These are phyloP conservation scores for Hucho hucho DNA, from an alignment of 2,113 vertebrate species.

Conservation along the genomic window DNA sequence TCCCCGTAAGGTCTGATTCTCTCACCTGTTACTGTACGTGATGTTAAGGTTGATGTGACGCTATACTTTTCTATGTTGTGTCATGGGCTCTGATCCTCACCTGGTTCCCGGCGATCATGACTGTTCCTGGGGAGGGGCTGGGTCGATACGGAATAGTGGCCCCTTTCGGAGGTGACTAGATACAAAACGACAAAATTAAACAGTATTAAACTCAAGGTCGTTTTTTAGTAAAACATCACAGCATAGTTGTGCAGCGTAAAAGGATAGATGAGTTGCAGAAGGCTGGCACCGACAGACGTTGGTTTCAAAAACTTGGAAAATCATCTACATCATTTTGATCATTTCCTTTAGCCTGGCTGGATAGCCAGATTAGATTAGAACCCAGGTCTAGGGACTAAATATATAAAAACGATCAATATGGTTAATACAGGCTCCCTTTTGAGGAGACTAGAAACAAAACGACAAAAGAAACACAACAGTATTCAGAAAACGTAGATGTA, in stretches of 20 bases:
- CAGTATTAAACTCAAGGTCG: background rate
- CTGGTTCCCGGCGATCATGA: constrained; percentile 91
- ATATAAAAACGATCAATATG: no score
- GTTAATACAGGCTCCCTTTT: no score
- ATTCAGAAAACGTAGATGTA: background rate
- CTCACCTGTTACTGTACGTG: background rate
- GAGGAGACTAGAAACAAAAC: no score
- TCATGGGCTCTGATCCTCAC: constrained; percentile 61
- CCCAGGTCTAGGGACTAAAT: no score
- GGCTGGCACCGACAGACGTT: no score
- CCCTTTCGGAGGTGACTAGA: constrained; percentile 91
- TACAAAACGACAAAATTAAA: background rate
- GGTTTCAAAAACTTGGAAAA: no score
- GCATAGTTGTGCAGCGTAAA: no score
- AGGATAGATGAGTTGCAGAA: no score
- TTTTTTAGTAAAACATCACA: background rate
- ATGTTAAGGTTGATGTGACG: background rate
- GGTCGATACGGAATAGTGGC: constrained; percentile 94
- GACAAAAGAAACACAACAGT: background rate
- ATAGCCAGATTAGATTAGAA: no score
- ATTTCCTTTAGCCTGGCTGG: no score
- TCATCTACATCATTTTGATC: no score
- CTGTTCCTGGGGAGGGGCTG: constrained; percentile 82
- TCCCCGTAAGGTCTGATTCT: no score
- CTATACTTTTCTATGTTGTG: background rate